Evolutionary conservation across 2,797 vertebrate species (phyloP), one percentile per base, ranked within the genome.

Genomic region (Myotis daubentonii): DNA sequence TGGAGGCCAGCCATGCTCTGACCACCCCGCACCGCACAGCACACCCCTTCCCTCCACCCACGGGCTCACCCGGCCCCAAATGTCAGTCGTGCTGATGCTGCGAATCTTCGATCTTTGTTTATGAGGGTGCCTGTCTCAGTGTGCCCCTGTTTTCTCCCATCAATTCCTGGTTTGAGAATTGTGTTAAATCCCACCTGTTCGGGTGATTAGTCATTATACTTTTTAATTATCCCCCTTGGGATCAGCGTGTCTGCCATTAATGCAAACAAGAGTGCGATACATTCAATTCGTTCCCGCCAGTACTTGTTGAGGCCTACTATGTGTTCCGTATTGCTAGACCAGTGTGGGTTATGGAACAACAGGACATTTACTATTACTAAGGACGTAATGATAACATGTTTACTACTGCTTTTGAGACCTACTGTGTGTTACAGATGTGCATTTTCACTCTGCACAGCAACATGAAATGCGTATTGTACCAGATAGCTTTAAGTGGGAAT

Each of bases 131-230:
- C 62, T 68, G 19, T 71, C 51, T 81, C 19, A 70, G 8, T 62
- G 60, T 33, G 33, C 8, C 2, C 25, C 49, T 81, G 19, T 75
- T 66, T 86, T 36, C 3, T 22, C n/a, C 41, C 33, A 62, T 33
- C 16, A 55, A 33, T 41, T 92, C 33, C 83, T 92, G 62, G 70
- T 71, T 87, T 88, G 71, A 80, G 82, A 60, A 57, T 94, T 51
- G 19, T 44, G 41, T 76, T 71, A 83, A 82, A 76, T 71, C 51
- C 23, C 41, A 6, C 33, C 44, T 82, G 51, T 30, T 68, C 28
- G 83, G 74, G 7, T 51, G n/a, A 51, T 68, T 53, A 66, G 36
- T 23, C 13, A 60, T 62, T 60, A 20, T 33, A 62, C 44, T 94
- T 51, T 62, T 49, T 20, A 76, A 68, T 71, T 30, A 75, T 9